Percentiles rank a stretch among this genome's conserved stretches.
Conservation (phyloP, 2,888 invertebrate species). For the Neoaliturus tenellus region DNA sequence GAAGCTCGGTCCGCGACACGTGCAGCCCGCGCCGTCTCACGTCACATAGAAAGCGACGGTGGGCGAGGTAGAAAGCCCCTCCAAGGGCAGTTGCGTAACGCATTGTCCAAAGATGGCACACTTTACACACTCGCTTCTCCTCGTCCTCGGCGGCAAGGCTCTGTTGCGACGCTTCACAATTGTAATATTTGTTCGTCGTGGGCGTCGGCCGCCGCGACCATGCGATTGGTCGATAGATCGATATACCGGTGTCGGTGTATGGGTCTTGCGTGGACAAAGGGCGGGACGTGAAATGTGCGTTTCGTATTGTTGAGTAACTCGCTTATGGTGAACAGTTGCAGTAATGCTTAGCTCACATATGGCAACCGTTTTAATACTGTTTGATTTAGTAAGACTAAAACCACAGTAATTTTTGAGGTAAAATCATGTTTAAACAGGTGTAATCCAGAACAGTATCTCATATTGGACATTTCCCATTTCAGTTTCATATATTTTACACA, state of each 20-base stretch:
- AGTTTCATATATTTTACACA: no score
- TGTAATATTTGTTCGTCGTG: conserved; percentile 12
- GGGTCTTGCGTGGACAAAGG: neutral
- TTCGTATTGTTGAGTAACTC: no score
- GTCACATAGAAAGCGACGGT: conserved; percentile 43
- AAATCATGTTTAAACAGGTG: no score
- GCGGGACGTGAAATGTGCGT: no score
- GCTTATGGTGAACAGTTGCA: no score
- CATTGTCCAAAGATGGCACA: conserved; percentile 52
- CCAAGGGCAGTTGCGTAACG: conserved; percentile 22
- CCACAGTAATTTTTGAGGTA: no score
- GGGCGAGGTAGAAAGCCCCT: conserved; percentile 45
- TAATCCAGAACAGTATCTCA: no score
- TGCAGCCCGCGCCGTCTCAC: neutral
- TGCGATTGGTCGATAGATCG: neutral
- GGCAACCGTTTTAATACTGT: no score
- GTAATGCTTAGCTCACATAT: no score
- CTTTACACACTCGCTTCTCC: conserved; percentile 46
- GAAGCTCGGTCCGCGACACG: neutral
- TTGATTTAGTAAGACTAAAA: no score
- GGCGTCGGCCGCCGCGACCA: neutral
- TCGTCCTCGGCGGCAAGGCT: conserved; percentile 4
- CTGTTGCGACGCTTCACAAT: neutral
- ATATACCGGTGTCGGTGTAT: neutral
- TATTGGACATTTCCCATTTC: no score